phyloP scores from a whole-genome alignment of 2,113 vertebrate species.

The Indicator indicator region DNA sequence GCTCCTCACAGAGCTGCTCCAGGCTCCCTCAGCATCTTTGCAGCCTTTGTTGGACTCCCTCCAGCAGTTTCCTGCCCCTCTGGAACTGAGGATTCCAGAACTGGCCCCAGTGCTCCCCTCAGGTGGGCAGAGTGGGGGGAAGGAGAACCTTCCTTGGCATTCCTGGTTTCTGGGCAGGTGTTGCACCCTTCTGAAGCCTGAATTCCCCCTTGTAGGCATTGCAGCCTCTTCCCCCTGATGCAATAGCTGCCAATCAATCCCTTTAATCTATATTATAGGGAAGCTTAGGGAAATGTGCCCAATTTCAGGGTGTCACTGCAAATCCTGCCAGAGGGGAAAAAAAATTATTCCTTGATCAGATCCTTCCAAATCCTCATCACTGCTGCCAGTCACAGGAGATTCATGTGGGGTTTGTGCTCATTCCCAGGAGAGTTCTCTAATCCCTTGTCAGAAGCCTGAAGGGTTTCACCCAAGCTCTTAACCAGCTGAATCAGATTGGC shows the following conservation, averaged over 20 bases:
- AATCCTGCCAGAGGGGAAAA: neutral
- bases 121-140: no score
- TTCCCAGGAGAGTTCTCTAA: slow-evolving; percentile 32
- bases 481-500: slow-evolving; percentile 37
- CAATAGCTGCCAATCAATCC: neutral
- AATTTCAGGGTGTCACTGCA: neutral
- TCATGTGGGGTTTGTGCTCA: neutral
- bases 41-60: no score
- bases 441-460: slow-evolving; percentile 28
- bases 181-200: neutral
- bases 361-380: neutral
- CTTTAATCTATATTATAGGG: neutral
- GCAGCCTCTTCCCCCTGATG: neutral
- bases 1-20: no score
- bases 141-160: neutral
- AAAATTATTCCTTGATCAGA: neutral
- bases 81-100: no score
- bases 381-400: neutral
- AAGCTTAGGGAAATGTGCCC: neutral
- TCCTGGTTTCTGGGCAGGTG: neutral
- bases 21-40: no score
- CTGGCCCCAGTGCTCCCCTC: no score
- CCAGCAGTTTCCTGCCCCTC: no score
- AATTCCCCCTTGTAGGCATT: neutral
- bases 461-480: slow-evolving; percentile 38